These are phyloP conservation scores for Hyperoplus immaculatus DNA, from an alignment of 2,797 vertebrate genomes.

Conservation along the genomic window DNA sequence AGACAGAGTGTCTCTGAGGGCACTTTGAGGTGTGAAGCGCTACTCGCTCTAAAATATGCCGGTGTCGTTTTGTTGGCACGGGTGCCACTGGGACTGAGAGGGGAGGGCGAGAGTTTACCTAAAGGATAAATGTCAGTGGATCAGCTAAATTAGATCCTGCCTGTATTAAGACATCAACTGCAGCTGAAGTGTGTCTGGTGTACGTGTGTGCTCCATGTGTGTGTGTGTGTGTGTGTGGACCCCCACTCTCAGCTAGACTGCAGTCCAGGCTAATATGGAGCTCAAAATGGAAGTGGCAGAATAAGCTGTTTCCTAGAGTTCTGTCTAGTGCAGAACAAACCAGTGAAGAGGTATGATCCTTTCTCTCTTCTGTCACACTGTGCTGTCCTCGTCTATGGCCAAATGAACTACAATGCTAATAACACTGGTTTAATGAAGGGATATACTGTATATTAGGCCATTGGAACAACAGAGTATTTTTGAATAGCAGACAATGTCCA, in stretches of 20 bases:
- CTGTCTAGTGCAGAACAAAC: slow-evolving; percentile 70
- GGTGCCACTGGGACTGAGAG: slow-evolving; percentile 59
- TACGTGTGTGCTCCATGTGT: slow-evolving; percentile 22
- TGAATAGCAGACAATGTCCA: not conserved
- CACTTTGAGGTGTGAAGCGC: slow-evolving; percentile 67
- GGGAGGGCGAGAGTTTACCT: slow-evolving; percentile 81
- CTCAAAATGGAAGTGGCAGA: slow-evolving; percentile 74
- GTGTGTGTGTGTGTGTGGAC: slow-evolving; percentile 46
- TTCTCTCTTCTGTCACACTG: slow-evolving; percentile 29
- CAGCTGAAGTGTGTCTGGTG: slow-evolving; percentile 64
- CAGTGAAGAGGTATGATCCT: slow-evolving; percentile 51
- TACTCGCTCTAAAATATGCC: slow-evolving; percentile 67
- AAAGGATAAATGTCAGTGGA: slow-evolving; percentile 87
- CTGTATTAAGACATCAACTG: slow-evolving; percentile 83
- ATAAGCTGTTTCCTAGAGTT: slow-evolving; percentile 75
- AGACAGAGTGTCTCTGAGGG: slow-evolving; percentile 65
- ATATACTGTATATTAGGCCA: too few species aligned
- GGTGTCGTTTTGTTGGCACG: slow-evolving; percentile 68
- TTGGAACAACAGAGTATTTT: not conserved
- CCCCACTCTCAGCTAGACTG: slow-evolving; percentile 69
- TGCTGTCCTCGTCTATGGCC: slow-evolving; percentile 5
- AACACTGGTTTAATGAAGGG: not conserved
- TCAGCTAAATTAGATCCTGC: slow-evolving; percentile 82
- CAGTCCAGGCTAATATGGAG: slow-evolving; percentile 70
- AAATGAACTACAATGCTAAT: slow-evolving; percentile 6